Conservation (phyloP, 2,888 invertebrate species). For the Ectemnius cavifrons region DNA sequence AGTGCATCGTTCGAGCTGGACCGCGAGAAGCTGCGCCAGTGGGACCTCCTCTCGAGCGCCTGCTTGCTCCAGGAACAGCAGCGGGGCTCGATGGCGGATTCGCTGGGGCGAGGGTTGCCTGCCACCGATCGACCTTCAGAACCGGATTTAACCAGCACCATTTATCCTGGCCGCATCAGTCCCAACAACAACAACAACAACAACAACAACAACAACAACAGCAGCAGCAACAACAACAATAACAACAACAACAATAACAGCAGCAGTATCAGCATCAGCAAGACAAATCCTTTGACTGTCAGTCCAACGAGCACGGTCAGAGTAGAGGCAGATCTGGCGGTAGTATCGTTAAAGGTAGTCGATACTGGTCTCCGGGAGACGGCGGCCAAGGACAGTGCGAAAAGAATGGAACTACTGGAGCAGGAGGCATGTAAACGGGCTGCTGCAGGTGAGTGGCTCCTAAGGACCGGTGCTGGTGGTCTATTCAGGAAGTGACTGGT, state of each 20-base stretch:
- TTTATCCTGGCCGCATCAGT: conserved; percentile 1
- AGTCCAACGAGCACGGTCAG: not conserved
- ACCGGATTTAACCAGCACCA: conserved; percentile 42
- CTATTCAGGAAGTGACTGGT: conserved; percentile 68
- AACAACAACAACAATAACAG: not conserved
- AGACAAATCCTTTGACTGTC: conserved; percentile 22
- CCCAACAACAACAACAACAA: conserved; percentile 14
- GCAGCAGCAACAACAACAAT: not conserved
- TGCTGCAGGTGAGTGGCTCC: conserved; percentile 74
- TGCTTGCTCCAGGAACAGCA: conserved; percentile 77
- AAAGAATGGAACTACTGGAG: conserved; percentile 46
- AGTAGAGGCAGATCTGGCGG: conserved; percentile 24
- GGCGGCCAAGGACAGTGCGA: conserved; percentile 34
- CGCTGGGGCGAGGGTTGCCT: conserved; percentile 70
- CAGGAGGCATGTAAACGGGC: conserved; percentile 61
- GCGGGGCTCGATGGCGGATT: conserved; percentile 81
- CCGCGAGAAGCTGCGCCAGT: conserved; percentile 91
- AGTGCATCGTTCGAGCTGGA: conserved; percentile 82
- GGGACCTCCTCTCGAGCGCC: conserved; percentile 93
- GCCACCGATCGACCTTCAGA: conserved; percentile 54
- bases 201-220: not conserved
- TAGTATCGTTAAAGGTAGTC: conserved; percentile 26
- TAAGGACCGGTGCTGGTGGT: conserved; percentile 72
- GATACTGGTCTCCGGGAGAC: conserved; percentile 26
- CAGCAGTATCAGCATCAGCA: not conserved